Evolutionary conservation across 2,888 invertebrate genomes (phyloP).

Genomic region (Prosapia bicincta): DNA sequence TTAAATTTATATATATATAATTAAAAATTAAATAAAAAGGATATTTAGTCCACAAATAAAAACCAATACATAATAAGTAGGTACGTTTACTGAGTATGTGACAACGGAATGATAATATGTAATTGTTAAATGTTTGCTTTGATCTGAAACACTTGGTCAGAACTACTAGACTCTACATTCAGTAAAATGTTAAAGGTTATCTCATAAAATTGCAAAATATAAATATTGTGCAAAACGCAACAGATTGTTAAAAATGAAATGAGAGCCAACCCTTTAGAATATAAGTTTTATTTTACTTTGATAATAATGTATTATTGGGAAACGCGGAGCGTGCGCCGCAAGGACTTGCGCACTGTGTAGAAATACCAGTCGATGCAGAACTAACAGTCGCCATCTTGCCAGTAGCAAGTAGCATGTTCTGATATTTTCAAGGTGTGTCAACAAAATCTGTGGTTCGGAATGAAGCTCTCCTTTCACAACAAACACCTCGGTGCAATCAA

Average conservation of each 20-base stretch:
- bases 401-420: background rate
- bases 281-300: background rate
- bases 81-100: too few species aligned
- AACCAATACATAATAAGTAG: too few species aligned
- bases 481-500: too few species aligned
- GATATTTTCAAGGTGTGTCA: background rate
- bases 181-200: too few species aligned
- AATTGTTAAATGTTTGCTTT: too few species aligned
- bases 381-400: background rate
- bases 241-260: background rate
- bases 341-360: background rate
- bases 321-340: background rate
- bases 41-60: too few species aligned
- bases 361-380: background rate
- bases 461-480: background rate
- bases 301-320: background rate
- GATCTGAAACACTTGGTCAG: too few species aligned
- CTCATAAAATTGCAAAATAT: background rate
- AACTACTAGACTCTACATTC: too few species aligned
- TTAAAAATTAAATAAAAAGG: too few species aligned
- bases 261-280: background rate
- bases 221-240: background rate
- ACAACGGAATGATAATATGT: too few species aligned
- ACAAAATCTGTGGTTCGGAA: background rate
- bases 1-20: too few species aligned